phyloP scores from a whole-genome alignment of 2,888 invertebrate genomes.

The Perithous albicinctus region DNA sequence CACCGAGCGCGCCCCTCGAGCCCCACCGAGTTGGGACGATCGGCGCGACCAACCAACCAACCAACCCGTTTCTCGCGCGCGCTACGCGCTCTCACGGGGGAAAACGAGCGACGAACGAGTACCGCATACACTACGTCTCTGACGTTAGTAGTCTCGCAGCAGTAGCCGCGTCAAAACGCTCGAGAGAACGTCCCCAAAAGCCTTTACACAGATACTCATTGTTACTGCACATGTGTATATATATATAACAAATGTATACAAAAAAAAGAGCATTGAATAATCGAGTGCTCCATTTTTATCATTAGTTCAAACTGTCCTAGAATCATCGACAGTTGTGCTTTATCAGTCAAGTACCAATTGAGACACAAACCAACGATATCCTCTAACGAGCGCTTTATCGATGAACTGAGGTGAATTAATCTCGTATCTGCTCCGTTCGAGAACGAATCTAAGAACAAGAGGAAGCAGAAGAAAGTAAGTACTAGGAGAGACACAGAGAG shows the following conservation, averaged over 20 bases:
- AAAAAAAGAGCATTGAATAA: neutral
- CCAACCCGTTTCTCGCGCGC: slow-evolving; percentile 64
- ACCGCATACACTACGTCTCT: slow-evolving; percentile 40
- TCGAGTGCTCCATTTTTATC: neutral
- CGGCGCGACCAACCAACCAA: slow-evolving; percentile 43
- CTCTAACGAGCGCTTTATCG: neutral
- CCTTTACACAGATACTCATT: neutral
- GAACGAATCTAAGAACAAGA: neutral
- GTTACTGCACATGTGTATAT: neutral
- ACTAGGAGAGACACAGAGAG: slow-evolving; percentile 1
- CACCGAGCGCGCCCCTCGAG: slow-evolving; percentile 29
- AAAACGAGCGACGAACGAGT: slow-evolving; percentile 53
- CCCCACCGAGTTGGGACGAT: slow-evolving; percentile 37
- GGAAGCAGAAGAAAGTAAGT: slow-evolving; percentile 1
- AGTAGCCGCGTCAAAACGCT: slow-evolving; percentile 49
- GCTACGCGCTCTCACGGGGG: slow-evolving; percentile 59
- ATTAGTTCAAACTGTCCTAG: neutral
- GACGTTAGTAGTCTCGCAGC: slow-evolving; percentile 64
- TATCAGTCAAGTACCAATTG: neutral
- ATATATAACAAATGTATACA: slow-evolving; percentile 19
- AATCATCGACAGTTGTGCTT: neutral
- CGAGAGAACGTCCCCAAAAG: neutral
- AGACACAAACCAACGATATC: neutral
- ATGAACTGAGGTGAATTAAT: slow-evolving; percentile 15
- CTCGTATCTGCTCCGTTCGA: neutral